Percentiles rank a stretch among this genome's conserved stretches.
Evolutionary conservation across 2,113 vertebrate genomes (phyloP).

Genomic region (Catharus fuscescens): DNA sequence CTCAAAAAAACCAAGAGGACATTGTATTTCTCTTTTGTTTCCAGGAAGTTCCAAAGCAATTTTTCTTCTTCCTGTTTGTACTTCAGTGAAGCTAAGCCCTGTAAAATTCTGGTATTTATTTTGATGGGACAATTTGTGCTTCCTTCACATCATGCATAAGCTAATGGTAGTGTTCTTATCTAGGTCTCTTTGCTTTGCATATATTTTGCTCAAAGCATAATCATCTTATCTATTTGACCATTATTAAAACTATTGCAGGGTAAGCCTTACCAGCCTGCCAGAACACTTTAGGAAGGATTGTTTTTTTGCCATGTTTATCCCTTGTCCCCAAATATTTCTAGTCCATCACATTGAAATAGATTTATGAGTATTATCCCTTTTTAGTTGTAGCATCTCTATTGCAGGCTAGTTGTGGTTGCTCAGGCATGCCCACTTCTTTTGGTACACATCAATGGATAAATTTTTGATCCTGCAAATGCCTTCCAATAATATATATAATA

Average conservation of each 20-base stretch:
- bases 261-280: neutral
- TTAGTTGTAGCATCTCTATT: neutral
- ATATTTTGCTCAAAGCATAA: neutral
- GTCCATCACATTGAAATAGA: neutral
- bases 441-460: neutral
- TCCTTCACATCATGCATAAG: neutral
- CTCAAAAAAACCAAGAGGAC: rapidly evolving
- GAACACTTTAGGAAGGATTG: neutral
- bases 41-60: neutral
- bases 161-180: neutral
- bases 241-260: neutral
- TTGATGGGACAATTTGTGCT: neutral
- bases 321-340: neutral
- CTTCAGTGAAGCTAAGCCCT: neutral
- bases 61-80: neutral
- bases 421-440: neutral
- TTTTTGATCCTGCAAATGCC: neutral
- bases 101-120: neutral
- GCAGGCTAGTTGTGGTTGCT: neutral
- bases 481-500: neutral
- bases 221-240: neutral
- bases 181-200: neutral
- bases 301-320: neutral
- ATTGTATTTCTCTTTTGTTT: neutral
- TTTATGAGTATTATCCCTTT: neutral